Base-by-base conservation (phyloP, 2,888 invertebrate species). In the Drosophila bunnanda region DNA sequence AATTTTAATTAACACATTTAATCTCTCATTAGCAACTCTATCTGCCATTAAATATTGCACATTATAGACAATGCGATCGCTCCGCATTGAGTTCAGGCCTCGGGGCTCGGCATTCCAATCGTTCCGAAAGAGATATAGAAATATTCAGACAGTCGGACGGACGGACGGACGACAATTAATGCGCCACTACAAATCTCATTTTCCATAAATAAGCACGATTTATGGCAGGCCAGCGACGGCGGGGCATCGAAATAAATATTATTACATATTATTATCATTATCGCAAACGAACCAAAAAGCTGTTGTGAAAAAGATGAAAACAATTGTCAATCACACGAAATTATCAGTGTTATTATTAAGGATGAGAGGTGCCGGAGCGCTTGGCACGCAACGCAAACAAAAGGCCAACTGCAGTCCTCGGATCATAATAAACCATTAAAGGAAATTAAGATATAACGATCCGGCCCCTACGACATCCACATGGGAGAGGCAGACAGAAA, bases 401-500 rank as follows among this genome's bases (percentile, higher is more conserved):
- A 52, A 62, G 57, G 50, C 74, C 67, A 54, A 67, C 67, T 66
- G 61, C 60, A 55, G 22, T 43, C 36, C 65, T 38, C 32, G 69
- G 73, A 80, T 86, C 86, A 86, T 77, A 86, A 86, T 86, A 83
- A 83, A 74, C 75, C 86, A 86, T 83, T 86, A 83, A 83, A 75
- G 70, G 79, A 81, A 78, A 84, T 86, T 86, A 87, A 78, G 83
- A 86, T 84, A 84, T 77, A 83, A 68, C 73, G 80, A 83, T 79
- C 59, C 73, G 58, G 69, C 84, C 84, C 75, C 75, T 83, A 77
- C 78, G 78, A 58, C 41, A 12, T 20, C 48, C 48, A 48, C 48
- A 48, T 32, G 62, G 25, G 58, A 57, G 39, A 12, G 43, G 36
- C 36, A 44, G 57, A 56, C 44, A 38, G 62, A 50, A 38, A 54